Base-by-base conservation (phyloP, 2,888 invertebrate species). In the Morpho helenor region DNA sequence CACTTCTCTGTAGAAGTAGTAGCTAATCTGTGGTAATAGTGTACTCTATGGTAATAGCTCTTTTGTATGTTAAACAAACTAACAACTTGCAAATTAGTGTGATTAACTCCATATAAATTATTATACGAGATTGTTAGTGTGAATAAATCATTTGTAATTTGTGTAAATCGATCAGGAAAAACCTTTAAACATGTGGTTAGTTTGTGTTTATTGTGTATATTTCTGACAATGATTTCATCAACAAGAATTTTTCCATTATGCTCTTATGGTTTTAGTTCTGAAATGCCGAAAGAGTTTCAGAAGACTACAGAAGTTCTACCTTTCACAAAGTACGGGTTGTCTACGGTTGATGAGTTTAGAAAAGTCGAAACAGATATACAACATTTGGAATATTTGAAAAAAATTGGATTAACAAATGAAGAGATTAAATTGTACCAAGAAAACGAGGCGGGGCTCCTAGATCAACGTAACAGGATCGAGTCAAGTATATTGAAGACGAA, bases 351-450 rank as follows among this genome's bases (percentile, higher is more conserved):
- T 66, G 82, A 91, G 61, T 92, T 91, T 66, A 73, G 80, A 60
- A 75, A 82, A 56, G 79, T 78, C 1, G 80, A 90, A 61, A 73
- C 82, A 47, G 78, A 84, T 50, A 68, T 86, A 23, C 76, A 85
- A 47, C 74, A 83, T 66, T 68, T 84, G 46, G 91, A 92, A 73
- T 76, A 77, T 71, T 68, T 92, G 52, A 92, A 87, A 66, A 85
- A 81, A 52, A 82, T 80, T 46, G 92, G 91, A 42, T 73, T 93
- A 6, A 79, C 84, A 5, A 73, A 79, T 52, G 86, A 91, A 6
- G 92, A 92, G 74, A 82, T 92, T 22, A 79, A 87, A 66, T 64
- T 92, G n/a, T 88, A 88, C 52, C 75, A 81, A 47, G 91, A 91
- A 52, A 84, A 84, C 67, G 83, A 91, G 71, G 80, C 81, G 31